Conservation (phyloP, 1,140 invertebrate species). For the Heliothis subflexa region DNA sequence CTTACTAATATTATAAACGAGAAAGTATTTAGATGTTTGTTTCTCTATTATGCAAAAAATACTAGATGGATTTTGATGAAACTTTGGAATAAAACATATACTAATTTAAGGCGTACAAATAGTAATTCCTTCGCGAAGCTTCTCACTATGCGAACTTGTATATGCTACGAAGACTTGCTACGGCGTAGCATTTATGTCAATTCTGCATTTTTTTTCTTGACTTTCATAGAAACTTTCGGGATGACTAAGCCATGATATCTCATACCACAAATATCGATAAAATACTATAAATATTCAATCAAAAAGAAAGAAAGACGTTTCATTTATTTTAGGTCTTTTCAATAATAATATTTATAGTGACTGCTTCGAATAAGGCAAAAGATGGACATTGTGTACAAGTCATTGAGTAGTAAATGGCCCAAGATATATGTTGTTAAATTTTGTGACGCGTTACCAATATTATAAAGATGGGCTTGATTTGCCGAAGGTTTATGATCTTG, state of each 20-base stretch:
- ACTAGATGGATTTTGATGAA: no score
- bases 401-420: constrained; percentile 34
- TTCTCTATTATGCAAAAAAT: no score
- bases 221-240: no score
- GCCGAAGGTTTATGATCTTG: constrained; percentile 2
- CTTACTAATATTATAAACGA: no score
- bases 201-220: neutral
- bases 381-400: constrained; percentile 33
- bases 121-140: no score
- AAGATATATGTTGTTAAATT: constrained; percentile 37
- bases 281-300: neutral
- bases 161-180: neutral
- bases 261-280: neutral
- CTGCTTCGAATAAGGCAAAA: constrained; percentile 20
- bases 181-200: neutral
- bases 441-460: constrained; percentile 40
- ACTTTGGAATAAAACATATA: no score
- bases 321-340: constrained; percentile 16
- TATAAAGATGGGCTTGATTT: constrained; percentile 35
- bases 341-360: constrained; percentile 26
- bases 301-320: constrained; percentile 21
- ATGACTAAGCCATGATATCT: no score
- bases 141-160: no score
- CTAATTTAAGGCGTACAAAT: no score
- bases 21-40: no score